Evolutionary conservation across 2,113 vertebrate species (phyloP), one percentile per base, ranked within the genome.

Genomic region (Leuciscus idus): DNA sequence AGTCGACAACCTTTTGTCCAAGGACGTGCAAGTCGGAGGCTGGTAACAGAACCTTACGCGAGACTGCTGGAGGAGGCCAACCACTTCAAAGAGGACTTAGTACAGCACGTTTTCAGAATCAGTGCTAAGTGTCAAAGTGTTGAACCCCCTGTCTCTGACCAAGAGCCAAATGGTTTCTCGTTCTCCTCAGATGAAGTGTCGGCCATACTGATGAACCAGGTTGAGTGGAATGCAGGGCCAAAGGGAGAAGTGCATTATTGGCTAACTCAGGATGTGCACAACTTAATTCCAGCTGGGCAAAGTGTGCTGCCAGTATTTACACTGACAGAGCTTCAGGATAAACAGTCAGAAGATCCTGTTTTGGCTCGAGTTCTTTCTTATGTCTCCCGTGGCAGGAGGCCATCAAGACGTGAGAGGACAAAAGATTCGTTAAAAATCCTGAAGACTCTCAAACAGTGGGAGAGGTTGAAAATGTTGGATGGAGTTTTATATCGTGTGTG

Each of bases 1-100:
- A 64, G 62, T 11, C 23, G n/a, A n/a, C 59, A 62, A n/a, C 59
- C 59, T n/a, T 83, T 83, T n/a, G 43, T 75, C 4, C 48, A 48
- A 0, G 28, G 17, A 1, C 26, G 19, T 48, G 68, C 62, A 9
- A 66, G 68, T 28, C 52, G 77, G 1, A 80, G 79, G 39, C 11
- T 86, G 50, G 21, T 86, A 6, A n/a, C 15, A 0, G 78, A 81
- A 19, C 68, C 36, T 0, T 86, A 75, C 23, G 23, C 17, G 11
- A 26, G 46, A 0, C 1, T 84, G 11, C 5, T 74, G 2, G 19
- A 59, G 0, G 30, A 84, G 19, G 48, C 30, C 10, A 70, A 11
- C 7, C 39, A 6, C 39, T 43, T 43, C 7, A 43, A 43, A 43
- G 39, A 43, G 6, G 39, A 43, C 7, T 1, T 26, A 4, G 28